phyloP scores from a whole-genome alignment of 2,888 invertebrate species.

The Harpalus rubripes region DNA sequence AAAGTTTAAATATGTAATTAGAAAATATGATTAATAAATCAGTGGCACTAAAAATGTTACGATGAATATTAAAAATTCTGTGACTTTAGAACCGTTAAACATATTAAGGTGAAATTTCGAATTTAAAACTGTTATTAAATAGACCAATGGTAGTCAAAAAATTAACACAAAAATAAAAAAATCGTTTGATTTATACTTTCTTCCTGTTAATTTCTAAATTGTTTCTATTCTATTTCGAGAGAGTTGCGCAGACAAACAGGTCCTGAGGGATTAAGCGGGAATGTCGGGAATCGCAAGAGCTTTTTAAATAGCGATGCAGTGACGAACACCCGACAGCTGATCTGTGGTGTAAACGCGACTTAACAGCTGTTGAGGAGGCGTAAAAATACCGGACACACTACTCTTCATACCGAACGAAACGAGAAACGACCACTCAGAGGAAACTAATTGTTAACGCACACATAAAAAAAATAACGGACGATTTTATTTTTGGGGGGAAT shows the following conservation, averaged over 20 bases:
- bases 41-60: too few relatives aligned
- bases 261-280: constrained; percentile 73
- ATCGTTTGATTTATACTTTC: too few relatives aligned
- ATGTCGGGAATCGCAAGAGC: constrained; percentile 70
- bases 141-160: too few relatives aligned
- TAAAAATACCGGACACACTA: constrained; percentile 38
- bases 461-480: background rate
- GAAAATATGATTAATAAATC: too few relatives aligned
- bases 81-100: too few relatives aligned
- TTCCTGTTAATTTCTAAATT: too few relatives aligned
- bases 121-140: too few relatives aligned
- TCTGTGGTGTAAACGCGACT: constrained; percentile 45
- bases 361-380: constrained; percentile 46
- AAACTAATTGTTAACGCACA: background rate
- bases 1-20: too few relatives aligned
- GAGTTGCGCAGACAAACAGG: constrained; percentile 72
- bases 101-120: too few relatives aligned
- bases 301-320: constrained; percentile 71
- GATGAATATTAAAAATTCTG: too few relatives aligned
- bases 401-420: background rate
- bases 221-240: background rate
- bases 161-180: too few relatives aligned
- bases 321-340: constrained; percentile 63
- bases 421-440: background rate
- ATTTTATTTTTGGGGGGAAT: too few relatives aligned